Base-by-base conservation (phyloP, 2,113 vertebrate species). In the Colaptes auratus region DNA sequence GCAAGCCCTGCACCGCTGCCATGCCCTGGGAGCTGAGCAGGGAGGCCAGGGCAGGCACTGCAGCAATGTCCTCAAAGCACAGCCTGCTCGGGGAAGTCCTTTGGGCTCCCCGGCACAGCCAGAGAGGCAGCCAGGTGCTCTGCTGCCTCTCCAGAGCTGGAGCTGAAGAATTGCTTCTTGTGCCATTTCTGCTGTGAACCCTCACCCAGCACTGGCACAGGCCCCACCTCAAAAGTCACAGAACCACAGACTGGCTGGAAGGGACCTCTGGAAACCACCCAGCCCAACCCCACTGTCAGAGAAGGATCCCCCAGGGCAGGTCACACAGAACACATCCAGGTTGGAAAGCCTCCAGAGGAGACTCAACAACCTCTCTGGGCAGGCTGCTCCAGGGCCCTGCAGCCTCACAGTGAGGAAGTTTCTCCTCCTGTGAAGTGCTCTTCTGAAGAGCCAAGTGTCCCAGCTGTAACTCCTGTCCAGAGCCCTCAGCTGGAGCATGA, bases 151-250 rank as follows among this genome's bases (percentile, higher is more conserved):
- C 39, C 71, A 31, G 23, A 18, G 44, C 66, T 53, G 0, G 17
- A 61, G 39, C 46, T 27, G 25, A 28, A 2, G 0, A 6, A 10
- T 2, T 0, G 46, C 8, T 42, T 48, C 80, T 46, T 5, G 33
- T 1, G 9, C n/a, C 79, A 28, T 3, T 56, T 20, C 67, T 24
- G 3, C 7, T 16, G 17, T 0, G 19, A 58, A 52, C 35, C 61
- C 30, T 33, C 64, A 59, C 2, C 72, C 55, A 44, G 86, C 58
- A 48, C n/a, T 12, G 42, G 52, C 53, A 44, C 46, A 3, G 9
- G 30, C 23, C 3, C 1, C 10, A 21, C 12, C 25, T 8, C 0
- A 63, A 71, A 63, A 71, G 61, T 4, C 74, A 52, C 50, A 50
- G 48, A 23, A 50, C 21, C 48, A 50, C 48, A 52, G 6, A 24